phyloP scores from a whole-genome alignment of 2,888 invertebrate species.

The Philonicus albiceps region DNA sequence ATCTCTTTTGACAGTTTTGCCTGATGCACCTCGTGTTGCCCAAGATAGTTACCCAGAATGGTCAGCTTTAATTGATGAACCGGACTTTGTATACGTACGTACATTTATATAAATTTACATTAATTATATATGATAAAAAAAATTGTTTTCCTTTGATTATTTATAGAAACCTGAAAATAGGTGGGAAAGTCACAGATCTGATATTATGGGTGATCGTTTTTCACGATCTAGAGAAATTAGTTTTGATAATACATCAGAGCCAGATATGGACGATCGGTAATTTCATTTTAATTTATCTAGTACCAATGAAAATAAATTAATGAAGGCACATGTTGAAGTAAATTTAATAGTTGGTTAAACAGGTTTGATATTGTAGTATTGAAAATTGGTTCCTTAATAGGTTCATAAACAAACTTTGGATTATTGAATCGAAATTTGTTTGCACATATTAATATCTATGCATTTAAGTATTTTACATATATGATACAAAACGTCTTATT shows the following conservation, averaged over 20 bases:
- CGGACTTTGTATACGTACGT: background rate
- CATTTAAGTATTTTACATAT: background rate
- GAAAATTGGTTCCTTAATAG: background rate
- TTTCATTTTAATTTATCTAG: background rate
- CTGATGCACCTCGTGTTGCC: constrained; percentile 83
- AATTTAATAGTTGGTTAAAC: background rate
- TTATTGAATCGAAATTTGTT: background rate
- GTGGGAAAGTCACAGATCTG: constrained; percentile 45
- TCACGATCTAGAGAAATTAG: constrained; percentile 51
- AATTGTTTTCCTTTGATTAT: background rate
- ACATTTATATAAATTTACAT: background rate
- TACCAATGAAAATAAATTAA: background rate
- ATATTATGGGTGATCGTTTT: constrained; percentile 54
- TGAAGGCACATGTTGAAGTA: background rate
- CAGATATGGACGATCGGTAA: constrained; percentile 52
- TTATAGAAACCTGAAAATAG: background rate
- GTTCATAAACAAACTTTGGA: background rate
- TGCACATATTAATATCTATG: background rate
- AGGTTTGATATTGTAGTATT: background rate
- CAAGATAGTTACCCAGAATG: constrained; percentile 72
- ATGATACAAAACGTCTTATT: too few relatives aligned
- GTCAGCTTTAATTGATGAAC: constrained; percentile 65
- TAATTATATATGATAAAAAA: background rate
- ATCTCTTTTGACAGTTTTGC: constrained; percentile 73
- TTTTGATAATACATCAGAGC: constrained; percentile 59